A percentile compares a stretch with the other conserved stretches of the same genome.
These are phyloP conservation scores for Drosophila mojavensis DNA, from an alignment of 1,140 invertebrate genomes.

Conservation along the genomic window DNA sequence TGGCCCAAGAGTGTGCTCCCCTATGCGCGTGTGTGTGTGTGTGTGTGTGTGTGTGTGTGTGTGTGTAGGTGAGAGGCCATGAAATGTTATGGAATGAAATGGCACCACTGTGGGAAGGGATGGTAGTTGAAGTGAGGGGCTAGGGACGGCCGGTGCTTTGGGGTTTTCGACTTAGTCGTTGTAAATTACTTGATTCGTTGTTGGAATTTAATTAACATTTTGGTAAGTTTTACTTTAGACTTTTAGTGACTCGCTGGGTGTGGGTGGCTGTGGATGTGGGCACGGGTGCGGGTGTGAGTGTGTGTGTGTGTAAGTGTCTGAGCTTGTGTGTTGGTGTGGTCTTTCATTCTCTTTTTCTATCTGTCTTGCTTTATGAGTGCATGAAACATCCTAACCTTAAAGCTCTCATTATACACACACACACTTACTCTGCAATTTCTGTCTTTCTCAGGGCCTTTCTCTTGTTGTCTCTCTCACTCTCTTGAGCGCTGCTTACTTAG, in stretches of 20 bases:
- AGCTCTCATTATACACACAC: not conserved
- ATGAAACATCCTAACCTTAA: not conserved
- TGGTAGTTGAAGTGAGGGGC: slow-evolving; percentile 1
- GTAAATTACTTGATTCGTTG: slow-evolving; percentile 82
- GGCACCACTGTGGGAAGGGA: not conserved
- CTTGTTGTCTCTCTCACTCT: not conserved
- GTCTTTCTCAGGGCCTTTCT: not conserved
- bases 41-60: slow-evolving; percentile 22
- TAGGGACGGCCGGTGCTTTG: slow-evolving; percentile 61
- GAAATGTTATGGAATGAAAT: slow-evolving; percentile 24
- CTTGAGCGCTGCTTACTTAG: not conserved
- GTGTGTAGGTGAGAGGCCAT: slow-evolving; percentile 32
- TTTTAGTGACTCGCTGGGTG: slow-evolving; percentile 63
- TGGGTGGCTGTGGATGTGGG: not conserved
- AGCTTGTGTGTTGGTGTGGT: not conserved
- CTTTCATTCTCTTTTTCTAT: slow-evolving; percentile 9
- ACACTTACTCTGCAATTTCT: not conserved
- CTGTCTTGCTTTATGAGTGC: slow-evolving; percentile 19
- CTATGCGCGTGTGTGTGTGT: slow-evolving; percentile 22
- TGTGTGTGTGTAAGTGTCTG: not conserved
- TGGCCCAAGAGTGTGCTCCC: slow-evolving; percentile 37
- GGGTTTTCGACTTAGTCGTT: slow-evolving; percentile 80
- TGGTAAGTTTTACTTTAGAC: slow-evolving; percentile 81
- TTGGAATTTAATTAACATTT: slow-evolving; percentile 83
- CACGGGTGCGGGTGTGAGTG: not conserved